Conservation (phyloP, 2,888 invertebrate genomes). For the Rhagonycha fulva region DNA sequence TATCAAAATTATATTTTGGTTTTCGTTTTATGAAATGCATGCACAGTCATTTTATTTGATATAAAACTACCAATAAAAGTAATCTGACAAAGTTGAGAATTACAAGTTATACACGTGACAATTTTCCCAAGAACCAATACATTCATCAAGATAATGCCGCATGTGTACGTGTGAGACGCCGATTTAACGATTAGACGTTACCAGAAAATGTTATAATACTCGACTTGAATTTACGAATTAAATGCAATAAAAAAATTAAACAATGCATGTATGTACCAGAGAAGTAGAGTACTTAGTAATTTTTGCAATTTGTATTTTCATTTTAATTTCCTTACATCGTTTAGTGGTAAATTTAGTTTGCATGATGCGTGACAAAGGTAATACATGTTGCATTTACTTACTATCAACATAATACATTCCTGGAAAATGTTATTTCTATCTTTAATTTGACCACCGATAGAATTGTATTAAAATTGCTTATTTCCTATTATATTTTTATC, state of each 20-base stretch:
- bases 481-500: constrained; percentile 1
- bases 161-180: constrained; percentile 18
- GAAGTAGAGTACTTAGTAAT: background rate
- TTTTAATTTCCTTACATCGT: background rate
- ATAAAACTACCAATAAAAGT: constrained; percentile 12
- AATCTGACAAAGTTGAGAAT: constrained; percentile 12
- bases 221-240: background rate
- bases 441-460: constrained; percentile 6
- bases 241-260: background rate
- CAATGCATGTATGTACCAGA: background rate
- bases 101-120: constrained; percentile 17
- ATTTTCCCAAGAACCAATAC: constrained; percentile 22
- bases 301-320: constrained; percentile 7
- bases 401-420: constrained; percentile 3
- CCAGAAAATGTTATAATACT: constrained; percentile 4
- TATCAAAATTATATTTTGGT: background rate
- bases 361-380: constrained; percentile 14
- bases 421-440: constrained; percentile 6
- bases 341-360: constrained; percentile 6
- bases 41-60: constrained; percentile 8
- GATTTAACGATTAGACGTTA: constrained; percentile 22
- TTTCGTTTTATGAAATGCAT: background rate
- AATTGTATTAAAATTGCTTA: constrained; percentile 10
- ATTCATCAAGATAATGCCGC: constrained; percentile 25
- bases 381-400: constrained; percentile 7